Evolutionary conservation across 2,797 vertebrate species (phyloP).

Genomic region (Anisognathus igniventris): DNA sequence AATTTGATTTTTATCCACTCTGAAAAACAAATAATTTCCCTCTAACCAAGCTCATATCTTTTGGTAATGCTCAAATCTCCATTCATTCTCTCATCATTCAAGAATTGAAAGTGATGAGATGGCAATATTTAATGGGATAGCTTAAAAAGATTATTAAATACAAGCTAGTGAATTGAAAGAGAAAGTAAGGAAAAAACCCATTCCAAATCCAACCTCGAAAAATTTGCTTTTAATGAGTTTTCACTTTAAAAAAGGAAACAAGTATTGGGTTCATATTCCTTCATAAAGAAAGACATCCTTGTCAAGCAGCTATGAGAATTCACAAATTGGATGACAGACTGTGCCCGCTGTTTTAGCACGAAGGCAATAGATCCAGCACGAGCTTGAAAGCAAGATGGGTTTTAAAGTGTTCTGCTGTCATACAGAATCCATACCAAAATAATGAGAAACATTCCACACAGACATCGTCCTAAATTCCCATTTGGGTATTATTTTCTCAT

Average conservation of each 20-base stretch:
- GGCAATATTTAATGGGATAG: background rate
- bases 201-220: background rate
- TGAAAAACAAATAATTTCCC: background rate
- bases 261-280: background rate
- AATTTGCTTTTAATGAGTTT: background rate
- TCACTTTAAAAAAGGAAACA: slow-evolving; percentile 1
- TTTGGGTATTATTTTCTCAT: slow-evolving; percentile 42
- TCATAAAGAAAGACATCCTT: background rate
- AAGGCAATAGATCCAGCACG: background rate
- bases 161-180: background rate
- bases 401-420: slow-evolving; percentile 25
- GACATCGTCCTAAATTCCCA: slow-evolving; percentile 21
- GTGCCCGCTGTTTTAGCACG: background rate
- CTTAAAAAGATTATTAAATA: background rate
- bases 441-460: slow-evolving; percentile 18
- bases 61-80: background rate
- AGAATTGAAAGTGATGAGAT: background rate
- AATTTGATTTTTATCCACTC: background rate
- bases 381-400: background rate
- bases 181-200: background rate
- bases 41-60: background rate
- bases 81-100: background rate
- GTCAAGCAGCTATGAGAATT: background rate
- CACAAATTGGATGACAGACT: background rate
- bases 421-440: slow-evolving; percentile 12